Conservation (phyloP, 2,888 invertebrate genomes). For the Parnassius apollo region DNA sequence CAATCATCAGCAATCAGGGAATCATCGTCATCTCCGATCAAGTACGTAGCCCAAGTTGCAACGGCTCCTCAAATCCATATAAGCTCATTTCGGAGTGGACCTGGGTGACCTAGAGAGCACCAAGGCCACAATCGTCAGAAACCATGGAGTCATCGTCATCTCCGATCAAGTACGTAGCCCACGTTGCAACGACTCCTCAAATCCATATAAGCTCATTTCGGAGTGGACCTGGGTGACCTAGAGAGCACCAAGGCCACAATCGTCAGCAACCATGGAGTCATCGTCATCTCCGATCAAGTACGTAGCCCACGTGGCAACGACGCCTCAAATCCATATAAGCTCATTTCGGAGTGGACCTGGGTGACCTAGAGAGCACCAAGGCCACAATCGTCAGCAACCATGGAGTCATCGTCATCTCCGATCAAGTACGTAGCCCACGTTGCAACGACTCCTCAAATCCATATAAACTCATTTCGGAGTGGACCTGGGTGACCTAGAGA, state of each 20-base stretch:
- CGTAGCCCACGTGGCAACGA: neutral
- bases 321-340: too few species aligned
- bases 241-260: neutral
- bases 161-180: slow-evolving; percentile 83
- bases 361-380: neutral
- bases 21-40: neutral
- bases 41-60: too few species aligned
- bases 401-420: slow-evolving; percentile 60
- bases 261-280: neutral
- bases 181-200: neutral
- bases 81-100: slow-evolving; percentile 84
- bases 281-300: slow-evolving; percentile 82
- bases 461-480: slow-evolving; percentile 80
- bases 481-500: slow-evolving; percentile 70
- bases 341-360: slow-evolving; percentile 92
- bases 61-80: too few species aligned
- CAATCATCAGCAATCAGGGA: neutral
- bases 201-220: too few species aligned
- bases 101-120: slow-evolving; percentile 49
- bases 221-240: slow-evolving; percentile 85
- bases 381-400: neutral
- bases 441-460: too few species aligned
- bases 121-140: neutral
- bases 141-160: neutral
- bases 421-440: slow-evolving; percentile 73